Base-by-base conservation (phyloP, 2,113 vertebrate species). In the Calonectris borealis region DNA sequence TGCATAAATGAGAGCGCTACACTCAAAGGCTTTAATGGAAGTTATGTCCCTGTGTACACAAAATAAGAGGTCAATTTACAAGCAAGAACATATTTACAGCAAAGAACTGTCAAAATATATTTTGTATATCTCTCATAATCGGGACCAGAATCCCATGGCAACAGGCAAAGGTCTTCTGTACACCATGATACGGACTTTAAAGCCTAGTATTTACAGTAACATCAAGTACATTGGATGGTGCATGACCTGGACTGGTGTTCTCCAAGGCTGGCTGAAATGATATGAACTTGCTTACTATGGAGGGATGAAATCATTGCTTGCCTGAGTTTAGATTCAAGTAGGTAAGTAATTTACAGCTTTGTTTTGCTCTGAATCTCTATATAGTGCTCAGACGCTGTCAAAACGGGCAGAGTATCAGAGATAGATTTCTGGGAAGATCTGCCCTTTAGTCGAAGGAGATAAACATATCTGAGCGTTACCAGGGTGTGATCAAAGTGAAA, bases 291-390 rank as follows among this genome's bases (percentile, higher is more conserved):
- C 19, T 66, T 77, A 42, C 48, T 44, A 5, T 13, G 46, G 51
- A 90, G 85, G 17, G 75, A 57, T 90, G 90, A 77, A 96, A 83
- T 90, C 40, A 73, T 21, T 62, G 66, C 66, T 83, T 88, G 82
- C 42, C 25, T n/a, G 84, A 64, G 62, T 88, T 96, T 76, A 72
- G 44, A 72, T 46, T 70, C 40, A 85, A 90, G 61, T 14, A 79
- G 36, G 87, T 85, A 85, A 96, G 87, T 91, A 93, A 95, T 95
- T 95, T 94, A 84, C 73, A 71, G 93, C 77, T 96, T 95, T 93
- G 83, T 93, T 97, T 95, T 89, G 52, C 89, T 95, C 84, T 76
- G 60, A 75, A 66, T 69, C 57, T 68, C 73, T 84, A 7, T 60
- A 6, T 40, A 81, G 27, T 68, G n/a, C 70, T 89, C 48, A 75